Conservation (phyloP, 2,888 invertebrate species). For the Cinara cedri region DNA sequence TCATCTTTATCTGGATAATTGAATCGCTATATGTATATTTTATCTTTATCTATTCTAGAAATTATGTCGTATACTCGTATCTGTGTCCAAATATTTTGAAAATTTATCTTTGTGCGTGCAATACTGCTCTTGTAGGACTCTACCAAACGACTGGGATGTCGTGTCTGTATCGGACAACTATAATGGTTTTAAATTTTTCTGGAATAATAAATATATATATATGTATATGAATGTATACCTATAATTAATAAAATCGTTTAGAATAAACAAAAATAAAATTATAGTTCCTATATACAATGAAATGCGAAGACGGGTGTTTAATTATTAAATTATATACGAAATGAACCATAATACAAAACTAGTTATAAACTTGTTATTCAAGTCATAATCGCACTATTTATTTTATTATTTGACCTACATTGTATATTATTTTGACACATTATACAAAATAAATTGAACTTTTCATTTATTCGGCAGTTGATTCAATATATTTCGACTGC, state of each 20-base stretch:
- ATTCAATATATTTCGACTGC: not conserved
- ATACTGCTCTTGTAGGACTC: too few relatives aligned
- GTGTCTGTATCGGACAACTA: too few relatives aligned
- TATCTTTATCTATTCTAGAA: too few relatives aligned
- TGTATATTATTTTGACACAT: not conserved
- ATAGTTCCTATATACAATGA: not conserved
- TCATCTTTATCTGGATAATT: too few relatives aligned
- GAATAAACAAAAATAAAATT: not conserved
- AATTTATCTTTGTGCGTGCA: too few relatives aligned
- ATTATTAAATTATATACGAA: not conserved
- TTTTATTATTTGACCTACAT: not conserved
- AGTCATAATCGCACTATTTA: not conserved
- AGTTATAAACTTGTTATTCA: conserved; percentile 1
- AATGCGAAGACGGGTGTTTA: not conserved
- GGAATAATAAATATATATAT: too few relatives aligned
- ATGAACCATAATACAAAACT: not conserved
- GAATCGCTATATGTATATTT: too few relatives aligned
- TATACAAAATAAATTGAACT: conserved; percentile 8
- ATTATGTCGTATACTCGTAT: too few relatives aligned
- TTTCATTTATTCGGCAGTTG: not conserved
- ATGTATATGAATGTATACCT: too few relatives aligned
- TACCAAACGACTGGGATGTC: too few relatives aligned
- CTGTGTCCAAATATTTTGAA: too few relatives aligned
- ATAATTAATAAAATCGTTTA: not conserved
- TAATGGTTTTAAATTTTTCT: too few relatives aligned